Percentiles rank a stretch among this genome's conserved stretches.
These are phyloP conservation scores for Oryzias curvinotus DNA, from an alignment of 2,113 vertebrate genomes.

Conservation along the genomic window DNA sequence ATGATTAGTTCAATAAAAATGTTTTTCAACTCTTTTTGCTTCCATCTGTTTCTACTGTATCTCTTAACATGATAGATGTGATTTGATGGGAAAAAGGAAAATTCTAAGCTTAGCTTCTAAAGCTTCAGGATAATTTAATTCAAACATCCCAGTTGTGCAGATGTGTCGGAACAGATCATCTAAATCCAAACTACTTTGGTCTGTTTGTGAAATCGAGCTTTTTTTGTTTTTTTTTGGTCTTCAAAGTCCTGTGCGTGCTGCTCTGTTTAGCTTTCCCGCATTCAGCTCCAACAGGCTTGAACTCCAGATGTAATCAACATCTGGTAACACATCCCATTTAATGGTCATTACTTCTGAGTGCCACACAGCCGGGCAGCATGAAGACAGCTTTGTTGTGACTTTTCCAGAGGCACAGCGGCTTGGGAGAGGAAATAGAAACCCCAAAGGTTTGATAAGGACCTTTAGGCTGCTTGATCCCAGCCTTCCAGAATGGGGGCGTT, in stretches of 20 bases:
- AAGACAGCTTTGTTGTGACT: conserved; percentile 58
- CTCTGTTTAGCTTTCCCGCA: conserved; percentile 19
- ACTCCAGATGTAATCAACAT: conserved; percentile 63
- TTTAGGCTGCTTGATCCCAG: conserved; percentile 21
- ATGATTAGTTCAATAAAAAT: too few relatives aligned
- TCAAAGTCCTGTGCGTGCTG: neutral
- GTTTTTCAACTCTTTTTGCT: too few relatives aligned
- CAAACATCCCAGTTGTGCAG: too few relatives aligned
- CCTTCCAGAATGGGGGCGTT: conserved; percentile 43
- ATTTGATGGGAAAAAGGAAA: too few relatives aligned
- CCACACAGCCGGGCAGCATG: conserved; percentile 50
- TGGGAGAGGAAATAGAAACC: conserved; percentile 58
- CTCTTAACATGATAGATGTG: too few relatives aligned
- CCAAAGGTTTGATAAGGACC: conserved; percentile 60
- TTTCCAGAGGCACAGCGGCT: conserved; percentile 44
- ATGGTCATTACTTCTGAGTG: conserved; percentile 61
- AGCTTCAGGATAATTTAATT: too few relatives aligned
- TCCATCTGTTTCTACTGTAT: too few relatives aligned
- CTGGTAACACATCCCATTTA: conserved; percentile 59
- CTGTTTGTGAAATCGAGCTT: neutral
- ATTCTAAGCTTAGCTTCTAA: too few relatives aligned
- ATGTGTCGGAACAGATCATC: too few relatives aligned
- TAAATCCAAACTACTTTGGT: conserved; percentile 1
- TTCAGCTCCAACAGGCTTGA: conserved; percentile 20
- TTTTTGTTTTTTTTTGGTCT: neutral